Evolutionary conservation across 2,797 vertebrate species (phyloP).

Genomic region (Gymnoscopelus microlampas): DNA sequence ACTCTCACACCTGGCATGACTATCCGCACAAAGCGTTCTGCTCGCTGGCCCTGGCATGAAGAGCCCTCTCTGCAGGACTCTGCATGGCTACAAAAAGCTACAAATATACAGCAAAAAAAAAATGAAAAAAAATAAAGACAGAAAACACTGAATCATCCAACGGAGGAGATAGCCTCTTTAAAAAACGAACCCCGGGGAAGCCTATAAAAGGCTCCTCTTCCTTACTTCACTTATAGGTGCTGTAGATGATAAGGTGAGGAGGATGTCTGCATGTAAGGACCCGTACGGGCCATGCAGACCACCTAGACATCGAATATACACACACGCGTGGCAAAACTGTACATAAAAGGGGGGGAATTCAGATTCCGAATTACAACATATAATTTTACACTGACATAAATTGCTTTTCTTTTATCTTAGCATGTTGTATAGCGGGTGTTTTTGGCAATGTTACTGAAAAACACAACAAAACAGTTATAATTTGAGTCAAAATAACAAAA

Average conservation of each 20-base stretch:
- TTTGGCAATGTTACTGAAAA: slow-evolving; percentile 80
- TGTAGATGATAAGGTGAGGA: slow-evolving; percentile 44
- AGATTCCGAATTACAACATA: slow-evolving; percentile 78
- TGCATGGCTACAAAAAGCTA: slow-evolving; percentile 90
- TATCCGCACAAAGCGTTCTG: slow-evolving; percentile 78
- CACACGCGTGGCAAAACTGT: slow-evolving; percentile 52
- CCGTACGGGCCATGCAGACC: slow-evolving; percentile 60
- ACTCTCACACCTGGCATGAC: slow-evolving; percentile 87
- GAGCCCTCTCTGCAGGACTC: slow-evolving; percentile 86
- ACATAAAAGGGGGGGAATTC: slow-evolving; percentile 68
- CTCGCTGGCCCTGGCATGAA: slow-evolving; percentile 88
- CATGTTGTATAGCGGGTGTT: slow-evolving; percentile 83
- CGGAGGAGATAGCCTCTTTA: slow-evolving; percentile 64
- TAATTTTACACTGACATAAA: slow-evolving; percentile 81
- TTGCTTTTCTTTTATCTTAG: slow-evolving; percentile 76
- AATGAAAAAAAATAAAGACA: slow-evolving; percentile 27
- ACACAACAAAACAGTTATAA: slow-evolving; percentile 59
- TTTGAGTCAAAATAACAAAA: slow-evolving; percentile 43
- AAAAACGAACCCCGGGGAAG: slow-evolving; percentile 62
- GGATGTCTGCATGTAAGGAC: slow-evolving; percentile 64
- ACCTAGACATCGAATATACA: slow-evolving; percentile 34
- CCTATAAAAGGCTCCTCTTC: slow-evolving; percentile 39
- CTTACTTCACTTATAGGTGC: slow-evolving; percentile 49
- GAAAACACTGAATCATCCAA: slow-evolving; percentile 33
- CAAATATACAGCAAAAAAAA: slow-evolving; percentile 68